Base-by-base conservation (phyloP, 2,113 vertebrate genomes). In the Aepyceros melampus region DNA sequence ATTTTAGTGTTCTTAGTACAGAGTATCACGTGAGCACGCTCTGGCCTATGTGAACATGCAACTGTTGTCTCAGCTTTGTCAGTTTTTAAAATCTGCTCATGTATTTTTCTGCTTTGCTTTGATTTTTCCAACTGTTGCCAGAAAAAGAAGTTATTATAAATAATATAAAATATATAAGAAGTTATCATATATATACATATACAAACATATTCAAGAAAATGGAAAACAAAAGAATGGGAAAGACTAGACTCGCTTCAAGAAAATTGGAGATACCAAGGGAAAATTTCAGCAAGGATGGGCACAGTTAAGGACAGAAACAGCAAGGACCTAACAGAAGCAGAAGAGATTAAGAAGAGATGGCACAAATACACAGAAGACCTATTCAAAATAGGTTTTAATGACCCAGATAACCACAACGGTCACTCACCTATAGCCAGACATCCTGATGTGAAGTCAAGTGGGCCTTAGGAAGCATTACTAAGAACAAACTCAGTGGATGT, bases 341-440 rank as follows among this genome's bases (percentile, higher is more conserved):
- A 71, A 40, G 10, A 71, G 67, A 40, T 40, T 71, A 23, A 71
- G 67, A 40, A 40, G 67, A 71, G 67, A 71, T 23, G n/a, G n/a
- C 67, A 71, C 0, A 0, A 23, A 71, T 71, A 71, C 5, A 71
- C 2, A 40, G 67, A 71, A 71, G 19, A 71, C n/a, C n/a, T 40
- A 23, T 71, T 40, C 67, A 40, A 23, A 5, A 23, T 6, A 40
- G 67, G 10, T 71, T 71, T 71, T 40, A 71, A 71, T 71, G 19
- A 71, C n/a, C 10, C 10, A 0, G 10, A 71, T 40, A 71, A 71
- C n/a, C n/a, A 71, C n/a, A 40, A 71, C 0, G 0, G 67, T 40
- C 67, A 12, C n/a, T 71, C 67, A 23, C n/a, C 67, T 71, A 71
- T 12, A 71, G 67, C 19, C 67, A 71, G 67, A 40, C n/a, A 40